These are phyloP conservation scores for Galerucella nymphaeae DNA, from an alignment of 2,888 invertebrate genomes.

Conservation along the genomic window DNA sequence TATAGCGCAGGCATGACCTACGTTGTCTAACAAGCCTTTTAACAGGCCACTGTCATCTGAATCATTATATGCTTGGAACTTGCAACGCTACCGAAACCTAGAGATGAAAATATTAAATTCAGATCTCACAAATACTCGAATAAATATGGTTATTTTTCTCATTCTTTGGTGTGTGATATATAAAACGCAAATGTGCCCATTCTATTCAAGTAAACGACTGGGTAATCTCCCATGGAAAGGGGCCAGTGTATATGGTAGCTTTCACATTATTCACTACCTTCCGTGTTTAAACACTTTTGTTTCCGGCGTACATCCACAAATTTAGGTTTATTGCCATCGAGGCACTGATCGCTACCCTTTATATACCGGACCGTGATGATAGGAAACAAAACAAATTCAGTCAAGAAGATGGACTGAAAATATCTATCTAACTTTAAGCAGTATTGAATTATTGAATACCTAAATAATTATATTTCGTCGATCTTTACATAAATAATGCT, in stretches of 20 bases:
- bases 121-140: no score
- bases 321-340: constrained; percentile 38
- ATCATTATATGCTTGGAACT: no score
- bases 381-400: neutral
- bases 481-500: no score
- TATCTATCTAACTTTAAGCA: neutral
- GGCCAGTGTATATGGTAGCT: constrained; percentile 18
- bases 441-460: neutral
- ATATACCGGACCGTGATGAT: neutral
- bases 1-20: no score
- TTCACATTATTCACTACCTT: constrained; percentile 41
- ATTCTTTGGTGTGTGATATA: neutral
- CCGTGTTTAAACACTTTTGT: constrained; percentile 42
- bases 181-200: neutral
- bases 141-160: no score
- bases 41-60: no score
- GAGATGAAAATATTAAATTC: no score
- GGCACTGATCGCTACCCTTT: neutral
- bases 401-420: neutral
- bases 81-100: no score
- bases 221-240: constrained; percentile 25
- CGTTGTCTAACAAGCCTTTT: no score
- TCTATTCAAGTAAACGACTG: constrained; percentile 5
- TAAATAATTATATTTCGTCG: no score
- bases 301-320: constrained; percentile 41